phyloP scores from a whole-genome alignment of 2,888 invertebrate genomes.

The Hartigia nigra region DNA sequence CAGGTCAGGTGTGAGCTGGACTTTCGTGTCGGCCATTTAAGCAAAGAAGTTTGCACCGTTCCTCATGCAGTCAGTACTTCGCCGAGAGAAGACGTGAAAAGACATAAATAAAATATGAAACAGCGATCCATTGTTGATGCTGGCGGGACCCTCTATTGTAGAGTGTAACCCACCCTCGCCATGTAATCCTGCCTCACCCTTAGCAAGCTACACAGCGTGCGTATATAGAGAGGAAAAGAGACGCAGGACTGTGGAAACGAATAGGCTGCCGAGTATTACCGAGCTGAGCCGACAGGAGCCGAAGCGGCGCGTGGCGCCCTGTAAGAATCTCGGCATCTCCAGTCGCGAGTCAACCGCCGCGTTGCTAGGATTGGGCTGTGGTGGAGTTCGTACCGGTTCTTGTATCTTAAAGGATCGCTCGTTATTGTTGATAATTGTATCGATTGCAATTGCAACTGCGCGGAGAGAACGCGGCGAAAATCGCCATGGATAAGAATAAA shows the following conservation, averaged over 20 bases:
- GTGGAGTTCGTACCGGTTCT: background rate
- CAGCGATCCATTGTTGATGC: constrained; percentile 43
- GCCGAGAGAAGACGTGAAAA: constrained; percentile 17
- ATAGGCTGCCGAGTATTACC: constrained; percentile 31
- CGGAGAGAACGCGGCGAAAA: background rate
- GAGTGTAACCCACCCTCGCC: constrained; percentile 21
- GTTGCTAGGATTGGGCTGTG: constrained; percentile 34
- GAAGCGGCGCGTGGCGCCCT: constrained; percentile 61
- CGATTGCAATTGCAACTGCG: background rate
- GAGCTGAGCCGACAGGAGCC: constrained; percentile 44
- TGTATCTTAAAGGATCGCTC: background rate
- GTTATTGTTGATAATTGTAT: background rate
- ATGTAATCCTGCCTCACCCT: constrained; percentile 43
- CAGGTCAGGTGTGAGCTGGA: background rate
- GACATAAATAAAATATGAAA: constrained; percentile 46
- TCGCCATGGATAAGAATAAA: constrained; percentile 19
- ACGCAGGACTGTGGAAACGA: constrained; percentile 12
- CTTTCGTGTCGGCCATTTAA: background rate
- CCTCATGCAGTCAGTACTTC: background rate
- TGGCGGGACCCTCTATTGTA: constrained; percentile 31
- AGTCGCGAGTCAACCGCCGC: constrained; percentile 62
- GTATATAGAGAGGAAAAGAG: constrained; percentile 11
- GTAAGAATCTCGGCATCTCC: constrained; percentile 53
- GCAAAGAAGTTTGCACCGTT: background rate
- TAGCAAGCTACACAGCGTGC: constrained; percentile 19